Evolutionary conservation across 92 coral and sea anemone species (phyloP).

Genomic region (Scolanthus callimorphus): DNA sequence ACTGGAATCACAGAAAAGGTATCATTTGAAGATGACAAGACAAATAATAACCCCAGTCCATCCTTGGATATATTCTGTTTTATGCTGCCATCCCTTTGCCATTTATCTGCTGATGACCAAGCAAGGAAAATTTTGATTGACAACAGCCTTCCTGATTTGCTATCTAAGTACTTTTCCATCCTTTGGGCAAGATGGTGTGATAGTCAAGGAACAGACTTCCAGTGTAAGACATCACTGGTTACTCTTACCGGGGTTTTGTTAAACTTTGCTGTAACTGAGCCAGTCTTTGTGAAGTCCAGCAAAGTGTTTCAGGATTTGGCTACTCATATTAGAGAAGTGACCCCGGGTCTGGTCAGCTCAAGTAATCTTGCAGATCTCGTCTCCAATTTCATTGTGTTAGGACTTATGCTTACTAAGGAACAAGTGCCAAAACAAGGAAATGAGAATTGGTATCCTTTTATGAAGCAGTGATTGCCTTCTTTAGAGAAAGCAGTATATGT

Average conservation of each 20-base stretch:
- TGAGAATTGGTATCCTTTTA: constrained; percentile 21
- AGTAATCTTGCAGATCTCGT: constrained; percentile 21
- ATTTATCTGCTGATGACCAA: constrained; percentile 85
- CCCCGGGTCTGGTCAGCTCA: constrained; percentile 19
- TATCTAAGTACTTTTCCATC: constrained; percentile 47
- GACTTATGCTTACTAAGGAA: constrained; percentile 55
- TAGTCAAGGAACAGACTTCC: constrained; percentile 2
- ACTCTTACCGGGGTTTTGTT: constrained; percentile 71
- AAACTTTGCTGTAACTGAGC: constrained; percentile 80
- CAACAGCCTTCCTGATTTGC: constrained; percentile 33
- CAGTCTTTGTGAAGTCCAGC: constrained; percentile 33
- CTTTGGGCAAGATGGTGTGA: constrained; percentile 45
- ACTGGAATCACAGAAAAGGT: no score
- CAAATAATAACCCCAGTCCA: no score
- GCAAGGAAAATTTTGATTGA: constrained; percentile 63
- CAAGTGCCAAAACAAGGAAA: constrained; percentile 1
- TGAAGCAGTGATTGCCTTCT: constrained; percentile 30
- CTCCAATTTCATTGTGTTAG: constrained; percentile 67
- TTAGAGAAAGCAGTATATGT: constrained; percentile 37
- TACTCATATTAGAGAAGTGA: constrained; percentile 14
- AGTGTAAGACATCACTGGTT: constrained; percentile 47
- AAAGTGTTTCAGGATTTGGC: constrained; percentile 37
- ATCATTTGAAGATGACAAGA: no score
- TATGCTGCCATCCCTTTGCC: constrained; percentile 86
- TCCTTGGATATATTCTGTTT: constrained; percentile 47